Conservation (phyloP, 2,113 vertebrate species). For the Callorhinus ursinus region DNA sequence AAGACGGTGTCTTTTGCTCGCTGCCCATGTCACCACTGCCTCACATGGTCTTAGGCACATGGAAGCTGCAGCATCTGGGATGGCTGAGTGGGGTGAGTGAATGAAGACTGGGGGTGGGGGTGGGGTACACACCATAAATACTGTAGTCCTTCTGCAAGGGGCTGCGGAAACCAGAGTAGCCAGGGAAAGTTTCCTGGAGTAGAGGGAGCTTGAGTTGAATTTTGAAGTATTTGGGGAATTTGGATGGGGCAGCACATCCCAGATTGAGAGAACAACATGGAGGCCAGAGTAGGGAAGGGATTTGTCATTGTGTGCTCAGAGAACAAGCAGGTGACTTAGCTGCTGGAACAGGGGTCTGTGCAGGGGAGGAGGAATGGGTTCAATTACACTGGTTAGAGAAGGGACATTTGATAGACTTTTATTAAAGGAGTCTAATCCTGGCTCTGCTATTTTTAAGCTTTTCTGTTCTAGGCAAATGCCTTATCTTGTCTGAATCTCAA, state of each 20-base stretch:
- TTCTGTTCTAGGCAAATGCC: background rate
- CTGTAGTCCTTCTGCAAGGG: background rate
- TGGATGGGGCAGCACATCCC: background rate
- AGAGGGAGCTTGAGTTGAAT: background rate
- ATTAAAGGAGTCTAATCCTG: background rate
- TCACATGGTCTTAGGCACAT: background rate
- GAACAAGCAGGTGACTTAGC: too few relatives aligned
- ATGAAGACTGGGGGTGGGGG: background rate
- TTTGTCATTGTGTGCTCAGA: background rate
- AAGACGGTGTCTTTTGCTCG: background rate
- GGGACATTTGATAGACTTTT: background rate
- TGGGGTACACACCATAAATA: background rate
- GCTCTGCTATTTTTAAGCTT: background rate
- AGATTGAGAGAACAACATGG: background rate
- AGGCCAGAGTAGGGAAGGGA: background rate
- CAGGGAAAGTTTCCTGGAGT: background rate
- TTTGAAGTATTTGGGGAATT: background rate
- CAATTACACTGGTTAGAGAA: too few relatives aligned
- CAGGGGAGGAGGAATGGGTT: background rate
- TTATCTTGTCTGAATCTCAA: background rate
- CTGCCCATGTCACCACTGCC: accelerated
- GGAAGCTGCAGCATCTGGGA: background rate
- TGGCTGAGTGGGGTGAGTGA: background rate
- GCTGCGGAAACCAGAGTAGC: background rate
- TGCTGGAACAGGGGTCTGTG: too few relatives aligned